A percentile compares a stretch with the other conserved stretches of the same genome.
Conservation (phyloP, 2,797 vertebrate genomes). For the Myotis daubentonii region DNA sequence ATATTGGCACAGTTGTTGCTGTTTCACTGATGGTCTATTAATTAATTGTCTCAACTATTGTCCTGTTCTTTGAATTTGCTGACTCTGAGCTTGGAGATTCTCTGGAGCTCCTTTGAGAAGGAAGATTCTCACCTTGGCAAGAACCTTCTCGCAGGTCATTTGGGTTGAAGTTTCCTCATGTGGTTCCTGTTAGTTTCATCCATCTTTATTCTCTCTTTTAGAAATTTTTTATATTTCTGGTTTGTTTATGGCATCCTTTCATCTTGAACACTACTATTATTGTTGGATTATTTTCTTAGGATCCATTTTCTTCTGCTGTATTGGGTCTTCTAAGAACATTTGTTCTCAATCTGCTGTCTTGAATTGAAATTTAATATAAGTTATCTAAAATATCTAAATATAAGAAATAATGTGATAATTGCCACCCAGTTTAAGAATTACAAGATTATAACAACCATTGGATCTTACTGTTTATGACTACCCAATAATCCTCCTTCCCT, state of each 20-base stretch:
- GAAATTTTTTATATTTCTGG: conserved; percentile 25
- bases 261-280: not conserved
- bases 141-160: not conserved
- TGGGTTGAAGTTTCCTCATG: not conserved
- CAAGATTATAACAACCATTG: not conserved
- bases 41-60: conserved; percentile 63
- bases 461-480: not conserved
- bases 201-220: not conserved
- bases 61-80: conserved; percentile 70
- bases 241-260: not conserved
- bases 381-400: not conserved
- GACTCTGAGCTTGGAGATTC: conserved; percentile 57
- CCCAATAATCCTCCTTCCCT: not conserved
- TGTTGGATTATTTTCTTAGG: not conserved
- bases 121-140: conserved; percentile 54
- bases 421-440: not conserved
- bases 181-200: not conserved
- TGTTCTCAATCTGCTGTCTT: not conserved
- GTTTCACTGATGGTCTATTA: conserved; percentile 60
- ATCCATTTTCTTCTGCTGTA: not conserved
- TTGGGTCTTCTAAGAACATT: not conserved
- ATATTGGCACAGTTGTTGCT: not conserved
- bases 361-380: not conserved
- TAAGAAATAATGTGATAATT: not conserved
- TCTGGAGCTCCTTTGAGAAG: conserved; percentile 42